Base-by-base conservation (phyloP, 2,888 invertebrate genomes). In the Petrolisthes cinctipes region DNA sequence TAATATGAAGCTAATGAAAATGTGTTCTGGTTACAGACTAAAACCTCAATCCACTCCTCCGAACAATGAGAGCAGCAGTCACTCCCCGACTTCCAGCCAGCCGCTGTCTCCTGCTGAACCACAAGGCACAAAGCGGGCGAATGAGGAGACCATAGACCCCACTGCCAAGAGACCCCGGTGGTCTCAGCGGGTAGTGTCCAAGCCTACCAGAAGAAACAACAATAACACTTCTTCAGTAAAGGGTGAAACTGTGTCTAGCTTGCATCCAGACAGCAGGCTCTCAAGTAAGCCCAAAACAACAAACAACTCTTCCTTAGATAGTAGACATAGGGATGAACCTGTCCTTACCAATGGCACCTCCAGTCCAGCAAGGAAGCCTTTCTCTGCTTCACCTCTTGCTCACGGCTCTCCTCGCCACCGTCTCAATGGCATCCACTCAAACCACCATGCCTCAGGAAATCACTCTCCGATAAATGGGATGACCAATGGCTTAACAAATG, bases 11-110 rank as follows among this genome's bases (percentile, higher is more conserved):
- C 37, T 37, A 61, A 61, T 9, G 20, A 81, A 61, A 17, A 57
- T 56, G 53, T 57, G 4, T 17, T 4, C 78, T 57, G 56, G 37
- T 86, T 85, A 23, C 82, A 89, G 89, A 73, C 83, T 56, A 23
- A 86, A 82, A 54, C 86, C 89, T 54, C 89, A 89, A 66, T 37
- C n/a, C n/a, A 86, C 84, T 85, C 89, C 86, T 17, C 80, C 84
- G 20, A 71, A 76, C 23, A 81, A 54, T 68, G 80, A 89, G 23
- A 86, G 71, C 71, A 86, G 71, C 68, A 73, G 83, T 71, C 88
- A 82, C 75, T 88, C 86, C 4, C 89, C 89, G 23, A 80, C 86
- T 20, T 80, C 86, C 51, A 68, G 79, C 23, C 82, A 20, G 20
- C 81, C 89, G 23, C n/a, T 83, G 71, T 87, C 89, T 73, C 89